Evolutionary conservation across 2,888 invertebrate genomes (phyloP).

Genomic region (Punctoribates punctum): DNA sequence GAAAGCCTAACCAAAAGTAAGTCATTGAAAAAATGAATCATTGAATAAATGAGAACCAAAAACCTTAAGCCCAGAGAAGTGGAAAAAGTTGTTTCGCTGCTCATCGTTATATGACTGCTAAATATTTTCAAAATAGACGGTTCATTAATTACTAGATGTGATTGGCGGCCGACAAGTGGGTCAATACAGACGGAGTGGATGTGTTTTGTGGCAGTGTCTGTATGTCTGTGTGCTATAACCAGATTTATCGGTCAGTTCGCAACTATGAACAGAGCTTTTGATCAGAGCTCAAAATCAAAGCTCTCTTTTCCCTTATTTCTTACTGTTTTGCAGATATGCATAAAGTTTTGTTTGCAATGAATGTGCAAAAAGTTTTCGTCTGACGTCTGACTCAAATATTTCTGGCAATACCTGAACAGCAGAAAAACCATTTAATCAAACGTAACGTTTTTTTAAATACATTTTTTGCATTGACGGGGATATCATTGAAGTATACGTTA

Average conservation of each 20-base stretch:
- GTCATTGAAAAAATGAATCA: slow-evolving; percentile 15
- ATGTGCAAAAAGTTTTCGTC: neutral
- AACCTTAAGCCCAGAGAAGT: slow-evolving; percentile 13
- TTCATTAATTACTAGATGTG: slow-evolving; percentile 13
- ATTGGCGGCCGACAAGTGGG: slow-evolving; percentile 21
- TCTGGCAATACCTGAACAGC: neutral
- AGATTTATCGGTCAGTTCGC: neutral
- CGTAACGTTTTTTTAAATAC: slow-evolving; percentile 7
- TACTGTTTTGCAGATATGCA: no score
- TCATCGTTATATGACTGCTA: neutral
- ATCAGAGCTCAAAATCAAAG: no score
- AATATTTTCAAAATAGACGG: neutral
- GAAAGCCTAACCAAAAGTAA: slow-evolving; percentile 17
- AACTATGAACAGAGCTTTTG: neutral
- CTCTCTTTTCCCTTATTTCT: no score
- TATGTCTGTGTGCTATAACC: neutral
- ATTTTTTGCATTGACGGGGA: neutral
- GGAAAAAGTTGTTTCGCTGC: neutral
- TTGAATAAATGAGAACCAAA: slow-evolving; percentile 5
- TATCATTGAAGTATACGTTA: neutral
- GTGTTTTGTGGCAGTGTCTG: no score
- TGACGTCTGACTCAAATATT: neutral
- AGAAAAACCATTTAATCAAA: neutral
- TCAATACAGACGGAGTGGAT: neutral
- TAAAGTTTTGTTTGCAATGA: neutral